Base-by-base conservation (phyloP, 2,888 invertebrate genomes). In the Bellardia bayeri region DNA sequence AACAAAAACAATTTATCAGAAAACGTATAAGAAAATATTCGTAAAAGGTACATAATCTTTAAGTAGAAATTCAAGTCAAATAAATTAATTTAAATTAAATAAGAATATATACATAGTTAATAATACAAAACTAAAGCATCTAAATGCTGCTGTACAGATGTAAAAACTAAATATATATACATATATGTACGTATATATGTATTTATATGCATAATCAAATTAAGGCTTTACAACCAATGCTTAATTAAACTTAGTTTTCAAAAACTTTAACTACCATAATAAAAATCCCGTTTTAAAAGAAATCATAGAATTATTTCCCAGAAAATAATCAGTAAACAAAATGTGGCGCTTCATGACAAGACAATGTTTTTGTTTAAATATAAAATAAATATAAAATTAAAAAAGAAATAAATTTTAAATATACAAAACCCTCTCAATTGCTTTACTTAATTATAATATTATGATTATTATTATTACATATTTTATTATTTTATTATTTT, bases 21-120 rank as follows among this genome's bases (percentile, higher is more conserved):
- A 71, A 51, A 30, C 40, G n/a, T 2, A 49, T n/a, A 71, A 61
- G 58, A 9, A 14, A 61, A 37, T 68, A 37, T 71, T 71, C 68
- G 76, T 37, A 80, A 86, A 86, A 74, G 79, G 72, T 86, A 86
- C 61, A 78, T 64, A 71, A 80, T 54, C 69, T 42, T 71, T 85
- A 82, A 82, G 61, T 68, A 64, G n/a, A 64, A 82, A 61, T 30
- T 74, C 58, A 71, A 75, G n/a, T 13, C 42, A 64, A 69, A 58
- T 3, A 6, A 61, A 66, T 58, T 66, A 66, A 58, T 14, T 68
- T 40, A 16, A 75, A 68, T 42, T 42, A 66, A 58, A 6, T 58
- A 64, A 49, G 8, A 56, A 45, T 64, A 6, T 9, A 56, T 74
- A 68, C 23, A 40, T 61, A 14, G 3, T 16, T 75, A 11, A 23